Percentiles rank a stretch among this genome's conserved stretches.
These are phyloP conservation scores for Pteropus rufus DNA, from an alignment of 2,797 vertebrate genomes.

Conservation along the genomic window DNA sequence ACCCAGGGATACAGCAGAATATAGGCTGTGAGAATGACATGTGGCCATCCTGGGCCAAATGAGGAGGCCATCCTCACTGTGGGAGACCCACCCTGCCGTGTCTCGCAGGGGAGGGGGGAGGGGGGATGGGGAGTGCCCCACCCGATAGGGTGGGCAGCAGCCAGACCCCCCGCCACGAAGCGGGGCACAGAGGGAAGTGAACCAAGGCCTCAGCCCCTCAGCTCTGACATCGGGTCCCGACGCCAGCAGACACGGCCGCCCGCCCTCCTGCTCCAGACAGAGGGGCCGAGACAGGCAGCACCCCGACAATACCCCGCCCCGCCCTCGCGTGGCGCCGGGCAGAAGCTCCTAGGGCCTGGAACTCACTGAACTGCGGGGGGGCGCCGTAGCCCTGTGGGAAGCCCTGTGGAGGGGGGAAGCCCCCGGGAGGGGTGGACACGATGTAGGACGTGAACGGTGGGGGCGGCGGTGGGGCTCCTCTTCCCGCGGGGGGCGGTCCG, in stretches of 20 bases:
- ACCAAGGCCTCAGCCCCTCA: background rate
- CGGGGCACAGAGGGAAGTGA: background rate
- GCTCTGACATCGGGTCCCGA: background rate
- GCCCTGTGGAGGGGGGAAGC: conserved; percentile 95
- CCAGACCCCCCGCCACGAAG: background rate
- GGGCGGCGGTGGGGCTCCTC: conserved; percentile 93
- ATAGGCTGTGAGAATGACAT: background rate
- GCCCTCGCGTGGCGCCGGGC: background rate
- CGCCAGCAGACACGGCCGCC: background rate
- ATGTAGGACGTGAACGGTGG: conserved; percentile 97
- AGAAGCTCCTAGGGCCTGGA: no score
- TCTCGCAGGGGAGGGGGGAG: no score
- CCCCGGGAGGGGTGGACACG: conserved; percentile 93
- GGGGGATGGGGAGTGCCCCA: background rate
- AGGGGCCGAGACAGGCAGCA: background rate
- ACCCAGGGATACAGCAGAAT: background rate
- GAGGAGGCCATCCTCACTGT: background rate
- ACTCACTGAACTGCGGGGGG: conserved; percentile 97
- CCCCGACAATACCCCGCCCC: background rate
- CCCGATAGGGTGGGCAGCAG: background rate
- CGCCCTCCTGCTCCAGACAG: background rate
- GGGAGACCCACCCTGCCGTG: background rate
- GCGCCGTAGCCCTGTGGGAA: conserved; percentile 96
- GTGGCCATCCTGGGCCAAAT: background rate
- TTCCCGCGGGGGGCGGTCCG: conserved; percentile 91